Conservation (phyloP, 2,888 invertebrate genomes). For the Nymphalis c-album region DNA sequence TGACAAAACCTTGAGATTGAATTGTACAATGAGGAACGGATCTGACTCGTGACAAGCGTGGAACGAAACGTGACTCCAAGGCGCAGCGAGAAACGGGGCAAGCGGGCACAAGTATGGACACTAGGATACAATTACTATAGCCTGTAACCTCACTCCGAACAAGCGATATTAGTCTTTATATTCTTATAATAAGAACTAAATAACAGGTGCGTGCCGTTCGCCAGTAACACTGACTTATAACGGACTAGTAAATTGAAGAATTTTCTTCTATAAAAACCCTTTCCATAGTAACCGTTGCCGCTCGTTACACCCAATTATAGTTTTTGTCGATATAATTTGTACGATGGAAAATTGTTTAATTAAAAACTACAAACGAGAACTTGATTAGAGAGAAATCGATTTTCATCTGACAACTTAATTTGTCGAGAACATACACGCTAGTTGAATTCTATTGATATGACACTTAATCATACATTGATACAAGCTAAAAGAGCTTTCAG, state of each 20-base stretch:
- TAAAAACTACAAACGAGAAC: constrained; percentile 10
- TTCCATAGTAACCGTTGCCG: constrained; percentile 5
- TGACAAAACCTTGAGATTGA: constrained; percentile 10
- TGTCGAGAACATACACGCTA: constrained; percentile 19
- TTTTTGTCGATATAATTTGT: constrained; percentile 11
- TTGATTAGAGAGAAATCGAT: constrained; percentile 16
- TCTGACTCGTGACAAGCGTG: constrained; percentile 18
- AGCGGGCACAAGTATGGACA: constrained; percentile 2
- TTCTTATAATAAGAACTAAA: background rate
- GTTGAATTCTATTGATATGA: background rate
- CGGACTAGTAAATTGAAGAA: constrained; percentile 11
- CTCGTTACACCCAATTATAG: constrained; percentile 12
- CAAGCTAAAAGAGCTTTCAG: too few relatives aligned
- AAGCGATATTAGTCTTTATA: background rate
- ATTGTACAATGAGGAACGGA: constrained; percentile 7
- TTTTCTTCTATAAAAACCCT: constrained; percentile 10
- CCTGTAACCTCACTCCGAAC: background rate
- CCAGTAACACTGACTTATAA: background rate
- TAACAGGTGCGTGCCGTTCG: background rate
- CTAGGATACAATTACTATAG: constrained; percentile 5
- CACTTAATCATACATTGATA: background rate
- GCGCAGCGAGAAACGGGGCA: constrained; percentile 14
- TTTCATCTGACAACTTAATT: constrained; percentile 26
- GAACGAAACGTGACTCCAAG: constrained; percentile 19
- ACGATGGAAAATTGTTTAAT: constrained; percentile 12